A percentile compares a stretch with the other conserved stretches of the same genome.
Conservation (phyloP, 2,888 invertebrate genomes). For the Crematogaster levior region DNA sequence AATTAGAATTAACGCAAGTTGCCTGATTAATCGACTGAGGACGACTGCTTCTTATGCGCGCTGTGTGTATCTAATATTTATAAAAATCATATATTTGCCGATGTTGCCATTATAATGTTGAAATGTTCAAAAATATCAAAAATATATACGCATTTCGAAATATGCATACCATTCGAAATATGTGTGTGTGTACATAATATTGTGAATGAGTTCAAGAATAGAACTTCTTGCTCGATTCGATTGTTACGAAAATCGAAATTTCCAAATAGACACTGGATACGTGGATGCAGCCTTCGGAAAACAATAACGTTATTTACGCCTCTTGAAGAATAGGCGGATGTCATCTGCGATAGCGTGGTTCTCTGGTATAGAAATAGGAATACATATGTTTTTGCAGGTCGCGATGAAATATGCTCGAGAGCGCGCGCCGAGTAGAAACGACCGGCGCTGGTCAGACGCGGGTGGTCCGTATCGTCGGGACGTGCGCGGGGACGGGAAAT, state of each 20-base stretch:
- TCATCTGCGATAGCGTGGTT: not conserved
- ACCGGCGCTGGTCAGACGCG: conserved; percentile 44
- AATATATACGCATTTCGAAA: too few species aligned
- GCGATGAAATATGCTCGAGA: conserved; percentile 33
- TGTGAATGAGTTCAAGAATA: too few species aligned
- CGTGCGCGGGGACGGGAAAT: conserved; percentile 47
- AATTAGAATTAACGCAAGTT: too few species aligned
- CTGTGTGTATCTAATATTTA: too few species aligned
- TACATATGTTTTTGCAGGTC: conserved; percentile 34
- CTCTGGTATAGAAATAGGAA: conserved; percentile 21
- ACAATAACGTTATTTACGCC: conserved; percentile 42
- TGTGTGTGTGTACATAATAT: too few species aligned
- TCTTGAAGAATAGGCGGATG: conserved; percentile 7
- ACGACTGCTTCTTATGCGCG: too few species aligned
- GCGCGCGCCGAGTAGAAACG: conserved; percentile 33
- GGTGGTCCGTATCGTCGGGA: conserved; percentile 24
- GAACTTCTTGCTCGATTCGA: not conserved
- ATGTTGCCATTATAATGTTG: too few species aligned
- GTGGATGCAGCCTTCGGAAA: not conserved
- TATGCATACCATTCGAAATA: too few species aligned
- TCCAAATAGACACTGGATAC: not conserved
- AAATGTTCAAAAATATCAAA: too few species aligned
- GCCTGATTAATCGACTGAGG: too few species aligned
- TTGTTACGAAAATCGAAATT: not conserved
- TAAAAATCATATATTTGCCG: too few species aligned